Base-by-base conservation (phyloP, 1,140 invertebrate species). In the Aphis gossypii region DNA sequence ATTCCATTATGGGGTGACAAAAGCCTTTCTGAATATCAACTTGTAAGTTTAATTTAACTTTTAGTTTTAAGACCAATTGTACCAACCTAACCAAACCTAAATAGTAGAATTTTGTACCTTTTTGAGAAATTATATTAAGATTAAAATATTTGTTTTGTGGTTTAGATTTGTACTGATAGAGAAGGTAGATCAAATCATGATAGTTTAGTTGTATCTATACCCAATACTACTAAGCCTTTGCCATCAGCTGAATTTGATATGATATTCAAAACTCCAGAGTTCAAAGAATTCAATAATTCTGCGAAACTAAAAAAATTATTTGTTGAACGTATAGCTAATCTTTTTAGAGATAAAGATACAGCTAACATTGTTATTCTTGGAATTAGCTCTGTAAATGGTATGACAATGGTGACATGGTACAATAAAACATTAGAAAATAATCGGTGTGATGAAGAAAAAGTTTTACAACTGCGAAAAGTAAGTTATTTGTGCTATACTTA, bases 161-260 rank as follows among this genome's bases (percentile, higher is more conserved):
- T 95, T 94, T 94, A 95, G 94, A 94, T 95, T 76, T 97, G 97
- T 91, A 96, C 97, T 94, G 97, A 97, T 94, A 96, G 96, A 35
- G 97, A 96, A 54, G 96, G 97, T 76, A 95, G 96, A 90, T 97
- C 96, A 68, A 97, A 97, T 6, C 97, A 96, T 83, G 98, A 98
- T 95, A 97, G 97, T 87, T 95, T 98, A 8, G 96, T 98, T 76
- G 97, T 98, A 1, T 96, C 97, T 92, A 97, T 98, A 1, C 95
- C 96, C 68, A 95, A 96, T 60, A 95, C 96, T 14, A 95, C 96
- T 91, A 95, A 95, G 95, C 94, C 94, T 95, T 94, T 96, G 94
- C 95, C 97, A 95, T 96, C 96, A 95, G 96, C 97, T 54, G 96
- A 97, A 94, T 98, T 98, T 94, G 97, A 97, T 89, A 97, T 99